Base-by-base conservation (phyloP, 2,113 vertebrate species). In the Pelecanus crispus region DNA sequence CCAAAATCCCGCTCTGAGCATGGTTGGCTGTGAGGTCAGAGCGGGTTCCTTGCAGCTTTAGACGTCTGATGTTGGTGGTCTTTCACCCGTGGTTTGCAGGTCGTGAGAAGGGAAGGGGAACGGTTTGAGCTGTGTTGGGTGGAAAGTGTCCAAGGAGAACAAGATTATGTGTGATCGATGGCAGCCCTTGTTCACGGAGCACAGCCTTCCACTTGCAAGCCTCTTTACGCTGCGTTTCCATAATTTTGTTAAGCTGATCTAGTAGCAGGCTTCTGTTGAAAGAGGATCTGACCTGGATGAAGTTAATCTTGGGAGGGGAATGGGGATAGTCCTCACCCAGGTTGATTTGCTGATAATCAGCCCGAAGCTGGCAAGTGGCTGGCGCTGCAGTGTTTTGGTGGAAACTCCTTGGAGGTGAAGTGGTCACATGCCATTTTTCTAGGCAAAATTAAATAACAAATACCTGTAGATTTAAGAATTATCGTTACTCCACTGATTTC, bases 251-350 rank as follows among this genome's bases (percentile, higher is more conserved):
- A 42, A 44, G 68, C 72, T 88, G 53, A 40, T 66, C 53, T 28
- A 13, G 67, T 26, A n/a, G 31, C 65, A 58, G 40, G 13, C 75
- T 95, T 28, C 62, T 56, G 66, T 0, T 77, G 72, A 77, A 89
- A 86, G 89, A 81, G 38, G 31, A 38, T 66, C 81, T 94, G 83
- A 45, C 28, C 38, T 78, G 59, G 42, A 63, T 93, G 77, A 61
- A 53, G 40, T 47, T 80, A 52, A 65, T 77, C 85, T 73, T 80
- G 63, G 45, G 59, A 81, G 45, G 21, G 10, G 36, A 95, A 5
- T 0, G 6, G n/a, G 52, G 17, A 24, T 18, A 31, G 55, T 40
- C 34, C 10, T 88, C 2, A 0, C 55, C 38, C 0, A 0, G 16
- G 28, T 55, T 6, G 8, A 8, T 53, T 66, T 89, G 52, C 84